Conservation (phyloP, 2,113 vertebrate species). For the Prunella fulvescens region DNA sequence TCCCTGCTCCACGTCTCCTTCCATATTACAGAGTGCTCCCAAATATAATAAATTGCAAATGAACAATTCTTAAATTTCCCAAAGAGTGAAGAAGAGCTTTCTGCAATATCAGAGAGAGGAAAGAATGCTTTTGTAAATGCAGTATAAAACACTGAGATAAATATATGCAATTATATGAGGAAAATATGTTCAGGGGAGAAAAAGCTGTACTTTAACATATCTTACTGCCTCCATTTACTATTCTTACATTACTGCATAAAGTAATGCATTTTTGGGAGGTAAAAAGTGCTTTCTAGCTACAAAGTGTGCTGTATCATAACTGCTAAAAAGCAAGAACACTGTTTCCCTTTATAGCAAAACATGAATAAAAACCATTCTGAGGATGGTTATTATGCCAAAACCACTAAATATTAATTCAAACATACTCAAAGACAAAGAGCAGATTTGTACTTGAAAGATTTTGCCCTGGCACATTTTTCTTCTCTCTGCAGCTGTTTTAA, state of each 20-base stretch:
- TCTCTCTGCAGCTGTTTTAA: not conserved
- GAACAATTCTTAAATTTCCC: slow-evolving; percentile 16
- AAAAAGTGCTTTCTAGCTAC: not conserved
- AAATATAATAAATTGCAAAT: slow-evolving; percentile 26
- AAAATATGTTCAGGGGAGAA: not conserved
- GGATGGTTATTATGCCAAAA: not conserved
- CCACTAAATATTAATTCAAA: not conserved
- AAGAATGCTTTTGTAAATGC: not conserved
- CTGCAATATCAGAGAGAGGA: not conserved
- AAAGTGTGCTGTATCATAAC: not conserved
- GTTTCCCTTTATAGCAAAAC: not conserved
- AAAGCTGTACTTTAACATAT: not conserved
- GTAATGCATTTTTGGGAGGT: not conserved
- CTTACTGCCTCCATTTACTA: not conserved
- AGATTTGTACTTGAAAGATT: not conserved
- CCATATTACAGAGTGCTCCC: not conserved
- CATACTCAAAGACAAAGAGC: not conserved
- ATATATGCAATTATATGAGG: slow-evolving; percentile 22
- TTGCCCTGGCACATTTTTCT: not conserved
- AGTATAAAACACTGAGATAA: slow-evolving; percentile 41
- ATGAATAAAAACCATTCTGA: not conserved
- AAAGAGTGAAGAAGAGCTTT: slow-evolving; percentile 10
- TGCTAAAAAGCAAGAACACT: not conserved
- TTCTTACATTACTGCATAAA: not conserved
- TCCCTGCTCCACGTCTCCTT: not conserved